Evolutionary conservation across 2,888 invertebrate genomes (phyloP), one percentile per base, ranked within the genome.

Genomic region (Syritta pipiens): DNA sequence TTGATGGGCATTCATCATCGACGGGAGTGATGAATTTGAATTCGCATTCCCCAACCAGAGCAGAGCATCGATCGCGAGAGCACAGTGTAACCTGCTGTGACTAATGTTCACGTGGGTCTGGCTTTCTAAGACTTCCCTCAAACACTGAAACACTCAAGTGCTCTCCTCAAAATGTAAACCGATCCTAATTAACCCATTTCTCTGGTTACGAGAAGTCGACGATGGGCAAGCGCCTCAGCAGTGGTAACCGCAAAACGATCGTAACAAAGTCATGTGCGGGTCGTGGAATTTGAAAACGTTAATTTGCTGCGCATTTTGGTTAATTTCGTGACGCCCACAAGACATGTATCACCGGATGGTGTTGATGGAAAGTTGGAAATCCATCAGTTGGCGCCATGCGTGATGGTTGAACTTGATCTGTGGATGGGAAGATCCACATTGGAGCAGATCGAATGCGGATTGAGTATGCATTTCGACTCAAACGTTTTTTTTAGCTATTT

Each of bases 151-250:
- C n/a, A n/a, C n/a, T n/a, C n/a, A n/a, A n/a, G n/a, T n/a, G n/a
- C 19, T 44, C 57, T 72, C 55, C 55, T 7, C 14, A 37, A 51
- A 62, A 67, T 79, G 79, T 79, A 79, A 79, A 67, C 48, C 67
- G 79, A 79, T 79, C 72, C 79, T 79, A 79, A 79, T 79, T 79
- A 79, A 79, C 72, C 79, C 67, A 79, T 79, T 79, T 79, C 62
- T 79, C 51, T 67, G 59, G 53, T 46, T 59, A 53, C 42, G 63
- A 6, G 24, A 10, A 24, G 12, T 10, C 19, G 6, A 7, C 32
- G 48, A 10, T 20, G 12, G 44, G 32, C 46, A 10, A 32, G 69
- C 46, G 14, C 28, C 6, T 55, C 48, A 22, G 62, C 42, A 57
- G 63, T 51, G 51, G 7, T 62, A 62, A 72, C 67, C 72, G 60